A percentile compares a stretch with the other conserved stretches of the same genome.
Conservation (phyloP, 2,797 vertebrate genomes). For the Hypotaenidia philippensis region DNA sequence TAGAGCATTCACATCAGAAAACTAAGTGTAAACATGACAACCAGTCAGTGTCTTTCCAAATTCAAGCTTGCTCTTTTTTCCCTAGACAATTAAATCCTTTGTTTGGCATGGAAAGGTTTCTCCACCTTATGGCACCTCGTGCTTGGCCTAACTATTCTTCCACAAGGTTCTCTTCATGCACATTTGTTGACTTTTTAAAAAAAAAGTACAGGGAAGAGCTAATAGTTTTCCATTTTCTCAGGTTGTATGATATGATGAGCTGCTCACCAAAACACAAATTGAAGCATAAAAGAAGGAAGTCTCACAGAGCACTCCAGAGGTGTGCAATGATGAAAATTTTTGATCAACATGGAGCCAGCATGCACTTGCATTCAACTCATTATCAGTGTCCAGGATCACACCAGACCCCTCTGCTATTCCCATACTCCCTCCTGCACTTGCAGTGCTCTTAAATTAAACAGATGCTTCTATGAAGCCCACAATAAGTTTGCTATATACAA, state of each 20-base stretch:
- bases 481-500: background rate
- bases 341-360: fast-evolving
- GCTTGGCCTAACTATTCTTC: background rate
- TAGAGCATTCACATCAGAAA: background rate
- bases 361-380: background rate
- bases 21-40: background rate
- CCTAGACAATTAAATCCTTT: background rate
- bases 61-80: background rate
- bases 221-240: background rate
- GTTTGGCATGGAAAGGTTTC: background rate
- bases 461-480: background rate
- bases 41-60: background rate
- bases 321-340: fast-evolving
- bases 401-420: background rate
- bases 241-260: background rate
- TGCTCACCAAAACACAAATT: background rate
- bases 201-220: background rate
- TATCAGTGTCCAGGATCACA: background rate
- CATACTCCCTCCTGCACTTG: background rate
- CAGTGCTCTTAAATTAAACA: background rate
- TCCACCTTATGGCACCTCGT: background rate
- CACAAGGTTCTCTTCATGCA: background rate
- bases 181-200: background rate
- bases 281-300: background rate
- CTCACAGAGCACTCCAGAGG: background rate